Conservation (phyloP, 2,797 vertebrate genomes). For the Otolemur crassicaudatus region DNA sequence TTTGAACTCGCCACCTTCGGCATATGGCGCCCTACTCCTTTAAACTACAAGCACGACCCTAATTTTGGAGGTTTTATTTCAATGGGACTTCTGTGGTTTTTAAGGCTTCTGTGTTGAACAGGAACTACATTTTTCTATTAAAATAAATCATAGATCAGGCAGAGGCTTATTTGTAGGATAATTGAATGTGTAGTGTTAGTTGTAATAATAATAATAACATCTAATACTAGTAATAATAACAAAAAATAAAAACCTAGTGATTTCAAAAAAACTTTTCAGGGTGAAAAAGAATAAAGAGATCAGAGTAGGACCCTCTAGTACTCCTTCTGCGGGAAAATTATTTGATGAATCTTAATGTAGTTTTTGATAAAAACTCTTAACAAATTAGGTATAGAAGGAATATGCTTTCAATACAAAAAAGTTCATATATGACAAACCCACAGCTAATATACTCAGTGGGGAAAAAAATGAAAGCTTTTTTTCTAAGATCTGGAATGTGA, state of each 20-base stretch:
- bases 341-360: neutral
- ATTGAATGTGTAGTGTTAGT: conserved; percentile 10
- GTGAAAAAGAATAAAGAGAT: neutral
- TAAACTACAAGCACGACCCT: no score
- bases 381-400: neutral
- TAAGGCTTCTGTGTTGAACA: conserved; percentile 6
- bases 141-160: conserved; percentile 44
- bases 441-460: neutral
- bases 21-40: no score
- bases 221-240: conserved; percentile 17
- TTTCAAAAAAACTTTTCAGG: neutral
- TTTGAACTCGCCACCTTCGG: no score
- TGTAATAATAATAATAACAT: conserved; percentile 57
- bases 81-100: conserved; percentile 37
- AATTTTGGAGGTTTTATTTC: neutral
- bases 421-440: neutral
- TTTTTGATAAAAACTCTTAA: neutral
- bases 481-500: neutral
- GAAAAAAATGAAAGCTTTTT: neutral
- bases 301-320: neutral
- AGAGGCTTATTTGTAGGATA: conserved; percentile 34
- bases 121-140: conserved; percentile 32
- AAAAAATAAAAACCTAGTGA: conserved; percentile 41
- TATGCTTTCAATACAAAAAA: neutral
- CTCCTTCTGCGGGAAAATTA: neutral